Conservation (phyloP, 2,888 invertebrate species). For the Agonum fuliginosum region DNA sequence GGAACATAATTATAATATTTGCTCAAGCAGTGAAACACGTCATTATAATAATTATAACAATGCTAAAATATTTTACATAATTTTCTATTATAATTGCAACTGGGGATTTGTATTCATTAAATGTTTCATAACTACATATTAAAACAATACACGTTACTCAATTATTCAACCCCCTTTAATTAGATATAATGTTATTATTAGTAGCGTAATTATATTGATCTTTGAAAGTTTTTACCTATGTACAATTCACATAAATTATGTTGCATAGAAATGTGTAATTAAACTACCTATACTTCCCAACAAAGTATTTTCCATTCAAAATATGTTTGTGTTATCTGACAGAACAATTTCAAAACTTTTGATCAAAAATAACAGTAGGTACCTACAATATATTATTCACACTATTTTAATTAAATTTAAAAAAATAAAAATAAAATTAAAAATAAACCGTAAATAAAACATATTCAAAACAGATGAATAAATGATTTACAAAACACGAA, state of each 20-base stretch:
- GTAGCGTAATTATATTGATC: not conserved
- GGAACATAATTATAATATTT: slow-evolving; percentile 10
- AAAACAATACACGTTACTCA: not conserved
- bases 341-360: not conserved
- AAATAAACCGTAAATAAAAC: slow-evolving; percentile 5
- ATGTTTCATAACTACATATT: slow-evolving; percentile 2
- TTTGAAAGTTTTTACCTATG: not conserved
- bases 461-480: not conserved
- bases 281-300: not conserved
- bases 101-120: slow-evolving; percentile 4
- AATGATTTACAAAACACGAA: not conserved
- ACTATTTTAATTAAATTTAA: slow-evolving; percentile 16
- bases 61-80: not conserved
- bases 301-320: not conserved
- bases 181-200: not conserved
- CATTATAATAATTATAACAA: not conserved
- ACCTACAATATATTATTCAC: not conserved
- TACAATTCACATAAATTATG: not conserved
- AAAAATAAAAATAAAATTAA: slow-evolving; percentile 7
- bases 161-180: not conserved
- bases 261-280: not conserved
- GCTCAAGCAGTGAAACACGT: not conserved
- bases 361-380: not conserved
- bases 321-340: slow-evolving; percentile 3
- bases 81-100: slow-evolving; percentile 1